phyloP scores from a whole-genome alignment of 2,113 vertebrate genomes.

The Anas platyrhynchos region DNA sequence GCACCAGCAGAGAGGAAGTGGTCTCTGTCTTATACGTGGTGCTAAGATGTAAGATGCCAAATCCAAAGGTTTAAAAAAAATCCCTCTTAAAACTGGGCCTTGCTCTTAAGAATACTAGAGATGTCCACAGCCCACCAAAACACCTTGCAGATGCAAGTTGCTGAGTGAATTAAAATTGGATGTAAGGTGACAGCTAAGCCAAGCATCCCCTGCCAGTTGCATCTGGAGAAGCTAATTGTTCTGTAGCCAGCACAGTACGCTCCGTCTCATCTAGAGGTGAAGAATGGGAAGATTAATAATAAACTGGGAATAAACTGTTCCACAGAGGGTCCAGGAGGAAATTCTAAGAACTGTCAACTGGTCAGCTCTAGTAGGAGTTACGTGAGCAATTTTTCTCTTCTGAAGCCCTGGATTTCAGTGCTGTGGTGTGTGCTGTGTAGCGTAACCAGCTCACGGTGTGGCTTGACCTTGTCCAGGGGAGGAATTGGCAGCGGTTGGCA shows the following conservation, averaged over 20 bases:
- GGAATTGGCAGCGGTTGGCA: not conserved
- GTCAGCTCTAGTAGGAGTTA: fast-evolving
- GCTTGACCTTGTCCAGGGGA: not conserved
- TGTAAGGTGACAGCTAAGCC: not conserved
- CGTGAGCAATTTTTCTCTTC: not conserved
- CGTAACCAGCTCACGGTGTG: not conserved
- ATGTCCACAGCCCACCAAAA: not conserved
- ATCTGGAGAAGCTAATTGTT: not conserved
- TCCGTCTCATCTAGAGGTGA: not conserved
- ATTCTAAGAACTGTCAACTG: not conserved
- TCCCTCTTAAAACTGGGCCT: not conserved
- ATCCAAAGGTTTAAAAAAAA: not conserved
- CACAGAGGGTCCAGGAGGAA: not conserved
- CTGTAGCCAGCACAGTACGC: not conserved
- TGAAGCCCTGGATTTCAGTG: not conserved
- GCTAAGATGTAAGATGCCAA: not conserved
- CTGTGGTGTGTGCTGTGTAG: not conserved
- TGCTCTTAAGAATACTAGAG: not conserved
- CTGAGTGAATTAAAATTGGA: not conserved
- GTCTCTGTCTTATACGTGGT: not conserved
- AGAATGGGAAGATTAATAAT: not conserved
- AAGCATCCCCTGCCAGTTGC: not conserved
- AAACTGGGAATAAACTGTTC: not conserved
- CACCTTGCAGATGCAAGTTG: not conserved
- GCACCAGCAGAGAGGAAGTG: not conserved